Percentiles rank a stretch among this genome's conserved stretches.
Conservation (phyloP, 2,888 invertebrate species). For the Hypena proboscidalis region DNA sequence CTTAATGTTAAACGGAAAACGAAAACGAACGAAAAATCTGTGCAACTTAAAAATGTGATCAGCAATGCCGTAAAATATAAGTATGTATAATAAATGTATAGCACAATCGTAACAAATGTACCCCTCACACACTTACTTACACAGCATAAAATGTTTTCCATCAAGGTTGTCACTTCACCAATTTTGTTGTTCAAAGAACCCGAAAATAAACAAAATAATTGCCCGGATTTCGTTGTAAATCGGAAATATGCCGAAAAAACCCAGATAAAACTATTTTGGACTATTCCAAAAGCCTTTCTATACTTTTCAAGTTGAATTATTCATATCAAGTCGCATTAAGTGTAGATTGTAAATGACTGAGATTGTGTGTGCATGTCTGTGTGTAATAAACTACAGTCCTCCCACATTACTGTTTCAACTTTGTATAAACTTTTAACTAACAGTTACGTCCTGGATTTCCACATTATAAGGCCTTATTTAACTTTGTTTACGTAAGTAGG, state of each 20-base stretch:
- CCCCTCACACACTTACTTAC: background rate
- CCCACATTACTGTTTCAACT: too few relatives aligned
- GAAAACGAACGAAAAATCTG: too few relatives aligned
- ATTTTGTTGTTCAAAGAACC: slow-evolving; percentile 1
- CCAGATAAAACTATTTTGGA: background rate
- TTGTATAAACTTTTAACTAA: too few relatives aligned
- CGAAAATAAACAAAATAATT: background rate
- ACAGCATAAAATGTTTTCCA: background rate
- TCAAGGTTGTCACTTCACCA: slow-evolving; percentile 1
- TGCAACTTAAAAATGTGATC: too few relatives aligned
- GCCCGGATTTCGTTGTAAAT: background rate
- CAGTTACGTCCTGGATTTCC: too few relatives aligned
- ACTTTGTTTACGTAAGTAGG: too few relatives aligned
- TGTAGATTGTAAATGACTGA: background rate
- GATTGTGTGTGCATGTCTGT: background rate
- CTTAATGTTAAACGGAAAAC: too few relatives aligned
- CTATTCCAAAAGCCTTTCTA: background rate
- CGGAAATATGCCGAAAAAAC: background rate
- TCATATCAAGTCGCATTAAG: background rate
- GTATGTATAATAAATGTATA: too few relatives aligned
- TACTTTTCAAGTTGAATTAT: slow-evolving; percentile 1
- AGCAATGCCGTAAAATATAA: too few relatives aligned
- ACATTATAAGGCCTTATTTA: too few relatives aligned
- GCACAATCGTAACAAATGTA: too few relatives aligned
- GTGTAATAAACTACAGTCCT: too few relatives aligned